phyloP scores from a whole-genome alignment of 2,888 invertebrate genomes.

The Aromia moschata region DNA sequence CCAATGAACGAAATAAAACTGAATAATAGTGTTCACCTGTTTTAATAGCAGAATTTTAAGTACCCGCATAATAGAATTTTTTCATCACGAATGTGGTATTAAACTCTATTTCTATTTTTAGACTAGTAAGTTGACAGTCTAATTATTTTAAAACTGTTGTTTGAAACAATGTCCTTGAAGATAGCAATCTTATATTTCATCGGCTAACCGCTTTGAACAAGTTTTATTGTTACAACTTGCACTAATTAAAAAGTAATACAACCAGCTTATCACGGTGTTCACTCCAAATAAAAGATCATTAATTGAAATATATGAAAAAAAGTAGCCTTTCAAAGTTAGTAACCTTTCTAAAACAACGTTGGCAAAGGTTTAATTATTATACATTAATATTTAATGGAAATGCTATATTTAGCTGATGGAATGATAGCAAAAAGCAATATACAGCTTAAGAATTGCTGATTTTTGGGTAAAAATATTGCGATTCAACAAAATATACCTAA shows the following conservation, averaged over 20 bases:
- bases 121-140: conserved; percentile 5
- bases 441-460: neutral
- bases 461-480: too few species aligned
- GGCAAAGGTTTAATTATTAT: too few species aligned
- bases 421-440: neutral
- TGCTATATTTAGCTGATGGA: too few species aligned
- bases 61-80: too few species aligned
- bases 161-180: conserved; percentile 9
- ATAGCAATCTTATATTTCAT: conserved; percentile 9
- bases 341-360: too few species aligned
- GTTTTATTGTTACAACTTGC: conserved; percentile 7
- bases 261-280: neutral
- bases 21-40: too few species aligned
- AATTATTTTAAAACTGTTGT: conserved; percentile 10
- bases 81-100: neutral
- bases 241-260: conserved; percentile 12
- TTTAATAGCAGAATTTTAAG: too few species aligned
- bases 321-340: too few species aligned
- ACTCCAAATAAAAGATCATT: conserved; percentile 1
- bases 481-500: too few species aligned
- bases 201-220: neutral
- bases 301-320: neutral
- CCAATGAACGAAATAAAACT: too few species aligned
- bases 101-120: conserved; percentile 5
- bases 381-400: too few species aligned